Conservation (phyloP, 2,797 vertebrate genomes). For the Cossypha dichroa region DNA sequence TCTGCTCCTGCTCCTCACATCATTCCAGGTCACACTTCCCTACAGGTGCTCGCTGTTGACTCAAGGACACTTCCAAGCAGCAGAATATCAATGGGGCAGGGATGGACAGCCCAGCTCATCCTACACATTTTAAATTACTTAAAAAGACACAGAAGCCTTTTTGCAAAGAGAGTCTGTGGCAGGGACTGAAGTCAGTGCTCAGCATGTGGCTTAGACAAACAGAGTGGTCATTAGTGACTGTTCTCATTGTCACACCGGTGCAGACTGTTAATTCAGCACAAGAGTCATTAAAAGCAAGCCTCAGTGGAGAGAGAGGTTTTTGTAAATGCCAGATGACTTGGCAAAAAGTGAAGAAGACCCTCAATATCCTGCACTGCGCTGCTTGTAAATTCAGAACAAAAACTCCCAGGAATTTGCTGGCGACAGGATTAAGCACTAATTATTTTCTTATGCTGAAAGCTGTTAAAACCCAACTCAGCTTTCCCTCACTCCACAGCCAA, state of each 20-base stretch:
- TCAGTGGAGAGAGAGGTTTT: not conserved
- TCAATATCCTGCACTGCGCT: not conserved
- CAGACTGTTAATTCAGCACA: slow-evolving; percentile 56
- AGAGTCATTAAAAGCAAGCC: slow-evolving; percentile 55
- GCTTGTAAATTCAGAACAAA: not conserved
- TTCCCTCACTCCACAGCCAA: not conserved
- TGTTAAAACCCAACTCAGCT: not conserved
- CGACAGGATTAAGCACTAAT: not conserved
- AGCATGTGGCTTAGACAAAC: slow-evolving; percentile 48
- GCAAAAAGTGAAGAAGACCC: slow-evolving; percentile 25
- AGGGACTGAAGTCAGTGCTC: slow-evolving; percentile 18
- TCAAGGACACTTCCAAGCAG: slow-evolving; percentile 44
- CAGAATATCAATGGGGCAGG: not conserved
- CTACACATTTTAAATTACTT: slow-evolving; percentile 43
- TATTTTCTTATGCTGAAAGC: not conserved
- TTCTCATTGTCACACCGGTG: slow-evolving; percentile 22
- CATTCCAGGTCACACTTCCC: not conserved
- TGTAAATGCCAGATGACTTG: slow-evolving; percentile 25
- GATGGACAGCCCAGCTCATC: slow-evolving; percentile 17
- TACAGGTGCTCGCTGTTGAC: slow-evolving; percentile 29
- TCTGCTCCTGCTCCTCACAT: slow-evolving; percentile 3
- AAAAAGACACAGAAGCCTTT: not conserved
- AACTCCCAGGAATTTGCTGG: not conserved
- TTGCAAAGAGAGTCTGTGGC: not conserved
- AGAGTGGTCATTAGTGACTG: slow-evolving; percentile 33